Evolutionary conservation across 2,113 vertebrate species (phyloP).

Genomic region (Proteles cristata): DNA sequence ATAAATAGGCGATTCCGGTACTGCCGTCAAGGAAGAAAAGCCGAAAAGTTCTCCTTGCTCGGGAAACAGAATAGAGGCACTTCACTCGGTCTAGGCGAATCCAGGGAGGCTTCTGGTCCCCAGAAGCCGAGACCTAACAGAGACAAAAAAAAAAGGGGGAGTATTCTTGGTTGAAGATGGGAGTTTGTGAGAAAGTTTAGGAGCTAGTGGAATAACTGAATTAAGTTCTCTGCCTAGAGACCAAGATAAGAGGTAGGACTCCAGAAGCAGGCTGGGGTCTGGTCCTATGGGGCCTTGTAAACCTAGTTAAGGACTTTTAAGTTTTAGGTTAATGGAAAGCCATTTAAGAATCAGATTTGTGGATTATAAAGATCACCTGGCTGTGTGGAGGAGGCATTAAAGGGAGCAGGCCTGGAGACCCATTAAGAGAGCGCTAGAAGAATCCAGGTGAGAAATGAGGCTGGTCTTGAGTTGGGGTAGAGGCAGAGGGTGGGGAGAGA

Average conservation of each 20-base stretch:
- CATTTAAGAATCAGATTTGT: background rate
- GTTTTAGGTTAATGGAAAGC: background rate
- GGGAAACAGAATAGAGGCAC: background rate
- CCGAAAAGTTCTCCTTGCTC: background rate
- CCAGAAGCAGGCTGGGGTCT: background rate
- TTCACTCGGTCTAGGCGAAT: background rate
- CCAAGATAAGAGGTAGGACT: background rate
- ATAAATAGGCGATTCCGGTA: background rate
- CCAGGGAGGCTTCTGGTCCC: background rate
- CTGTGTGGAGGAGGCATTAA: background rate
- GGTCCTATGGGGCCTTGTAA: background rate
- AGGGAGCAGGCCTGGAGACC: background rate
- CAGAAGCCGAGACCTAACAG: background rate
- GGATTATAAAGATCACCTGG: background rate
- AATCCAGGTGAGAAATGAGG: background rate
- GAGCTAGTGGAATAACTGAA: background rate
- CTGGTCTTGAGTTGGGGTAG: background rate
- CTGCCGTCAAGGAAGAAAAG: background rate
- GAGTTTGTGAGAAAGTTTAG: background rate
- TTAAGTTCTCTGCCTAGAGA: background rate
- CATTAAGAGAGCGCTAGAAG: background rate
- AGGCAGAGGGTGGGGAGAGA: background rate
- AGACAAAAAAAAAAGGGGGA: background rate
- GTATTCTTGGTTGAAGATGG: background rate
- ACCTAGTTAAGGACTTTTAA: background rate